These are phyloP conservation scores for Ailuropoda melanoleuca DNA, from an alignment of 2,113 vertebrate species.

Conservation along the genomic window DNA sequence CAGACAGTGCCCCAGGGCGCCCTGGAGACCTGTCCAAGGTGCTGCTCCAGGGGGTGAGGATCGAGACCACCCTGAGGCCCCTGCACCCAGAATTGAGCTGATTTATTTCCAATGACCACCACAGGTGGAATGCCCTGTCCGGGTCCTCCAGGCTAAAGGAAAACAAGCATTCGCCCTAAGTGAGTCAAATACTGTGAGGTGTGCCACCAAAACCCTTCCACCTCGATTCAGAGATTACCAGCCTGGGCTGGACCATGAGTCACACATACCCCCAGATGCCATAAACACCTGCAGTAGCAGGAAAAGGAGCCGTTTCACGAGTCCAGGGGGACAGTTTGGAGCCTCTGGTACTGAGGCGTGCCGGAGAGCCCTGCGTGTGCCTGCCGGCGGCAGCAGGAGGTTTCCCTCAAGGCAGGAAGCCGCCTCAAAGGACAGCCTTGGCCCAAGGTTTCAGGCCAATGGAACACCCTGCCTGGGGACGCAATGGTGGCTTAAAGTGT, in stretches of 20 bases:
- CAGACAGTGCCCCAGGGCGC: fast-evolving
- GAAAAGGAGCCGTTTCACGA: fast-evolving
- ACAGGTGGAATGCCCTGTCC: background rate
- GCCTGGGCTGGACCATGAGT: fast-evolving
- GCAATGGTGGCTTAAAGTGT: fast-evolving
- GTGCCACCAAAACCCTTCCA: background rate
- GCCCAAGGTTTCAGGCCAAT: background rate
- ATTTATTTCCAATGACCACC: background rate
- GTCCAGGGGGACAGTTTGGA: fast-evolving
- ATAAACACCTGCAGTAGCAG: fast-evolving
- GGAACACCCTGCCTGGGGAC: fast-evolving
- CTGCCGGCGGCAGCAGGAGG: fast-evolving
- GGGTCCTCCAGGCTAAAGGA: background rate
- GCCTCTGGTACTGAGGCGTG: background rate
- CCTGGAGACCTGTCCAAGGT: background rate
- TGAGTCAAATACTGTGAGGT: background rate
- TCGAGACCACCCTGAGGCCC: background rate
- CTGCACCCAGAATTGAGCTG: background rate
- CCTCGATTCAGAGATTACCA: background rate
- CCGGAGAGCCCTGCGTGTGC: background rate
- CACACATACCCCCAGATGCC: too few relatives aligned
- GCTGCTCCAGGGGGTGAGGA: background rate
- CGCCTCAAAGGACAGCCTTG: background rate
- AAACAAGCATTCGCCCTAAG: background rate
- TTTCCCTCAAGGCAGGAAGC: background rate